Conservation (phyloP, 1,140 invertebrate species). For the Diplogasteroides magnus region DNA sequence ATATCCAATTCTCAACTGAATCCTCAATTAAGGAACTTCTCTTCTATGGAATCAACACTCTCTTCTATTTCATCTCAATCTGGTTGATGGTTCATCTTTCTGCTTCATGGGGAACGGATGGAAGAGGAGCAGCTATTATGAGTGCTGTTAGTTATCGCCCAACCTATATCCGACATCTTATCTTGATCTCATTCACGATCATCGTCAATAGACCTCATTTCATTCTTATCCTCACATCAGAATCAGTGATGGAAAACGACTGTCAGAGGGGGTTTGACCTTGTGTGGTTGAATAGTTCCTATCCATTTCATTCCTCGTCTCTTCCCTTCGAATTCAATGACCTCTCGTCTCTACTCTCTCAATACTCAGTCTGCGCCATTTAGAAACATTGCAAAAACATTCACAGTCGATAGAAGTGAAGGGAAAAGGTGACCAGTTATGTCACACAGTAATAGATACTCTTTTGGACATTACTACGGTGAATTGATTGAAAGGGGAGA, state of each 20-base stretch:
- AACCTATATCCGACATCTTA: neutral
- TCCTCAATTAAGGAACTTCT: slow-evolving; percentile 43
- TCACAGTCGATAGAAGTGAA: too few relatives aligned
- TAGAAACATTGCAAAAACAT: too few relatives aligned
- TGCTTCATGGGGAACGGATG: slow-evolving; percentile 51
- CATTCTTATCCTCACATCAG: neutral
- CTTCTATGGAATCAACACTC: slow-evolving; percentile 52
- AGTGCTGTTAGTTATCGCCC: slow-evolving; percentile 34
- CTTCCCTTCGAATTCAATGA: neutral
- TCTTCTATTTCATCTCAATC: slow-evolving; percentile 50
- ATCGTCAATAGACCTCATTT: neutral
- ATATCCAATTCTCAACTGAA: neutral
- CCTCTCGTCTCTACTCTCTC: too few relatives aligned
- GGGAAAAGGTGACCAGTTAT: too few relatives aligned
- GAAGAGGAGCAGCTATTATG: slow-evolving; percentile 53
- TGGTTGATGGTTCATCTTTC: slow-evolving; percentile 55
- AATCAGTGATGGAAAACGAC: neutral
- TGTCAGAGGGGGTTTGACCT: neutral
- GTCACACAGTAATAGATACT: too few relatives aligned
- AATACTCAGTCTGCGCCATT: too few relatives aligned
- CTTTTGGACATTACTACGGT: too few relatives aligned
- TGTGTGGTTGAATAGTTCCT: neutral
- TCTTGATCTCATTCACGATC: neutral
- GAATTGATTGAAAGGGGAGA: too few relatives aligned
- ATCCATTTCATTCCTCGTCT: neutral